Base-by-base conservation (phyloP, 2,888 invertebrate species). In the Gastrophysa polygoni region DNA sequence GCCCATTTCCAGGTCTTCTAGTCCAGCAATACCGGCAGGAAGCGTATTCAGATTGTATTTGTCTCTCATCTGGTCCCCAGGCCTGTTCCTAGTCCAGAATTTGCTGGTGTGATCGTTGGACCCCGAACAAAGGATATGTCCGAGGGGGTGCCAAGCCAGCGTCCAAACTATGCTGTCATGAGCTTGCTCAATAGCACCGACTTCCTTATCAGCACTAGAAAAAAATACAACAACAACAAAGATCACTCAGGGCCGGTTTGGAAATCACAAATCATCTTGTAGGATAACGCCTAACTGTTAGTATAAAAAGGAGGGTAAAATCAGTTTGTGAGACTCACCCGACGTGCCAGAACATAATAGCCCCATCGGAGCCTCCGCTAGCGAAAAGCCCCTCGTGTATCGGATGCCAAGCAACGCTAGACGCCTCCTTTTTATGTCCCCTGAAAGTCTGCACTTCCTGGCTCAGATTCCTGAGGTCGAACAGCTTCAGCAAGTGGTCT, bases 91-190 rank as follows among this genome's bases (percentile, higher is more conserved):
- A 1, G 99, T 98, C 99, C 99, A 99, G 83, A 99, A 99, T 83
- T 99, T 99, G 20, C 91, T 93, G 21, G 98, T 96, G 77, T 99
- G 98, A 83, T 99, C 99, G 83, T 99, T 99, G n/a, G 98, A 98
- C 0, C 98, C 99, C 2, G 98, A 97, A 77, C 97, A 98, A 29
- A 99, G 85, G 74, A 99, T 98, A 77, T 99, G 99, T 0, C 99
- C 99, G 16, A 99, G 84, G 0, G 99, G 99, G 85, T 99, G 99
- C 99, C 99, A 99, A 28, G 97, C 96, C 78, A 99, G 85, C 11
- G 96, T 95, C 99, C 99, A 99, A 2, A 99, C 97, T 78, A 98
- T 97, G 76, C 96, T 96, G 81, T 99, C 99, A 82, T 99, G 99
- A 1, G 99, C 99, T 76, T 96, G 94, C 84, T 99, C 98, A 76